Base-by-base conservation (phyloP, 2,797 vertebrate species). In the Acanthis flammea region DNA sequence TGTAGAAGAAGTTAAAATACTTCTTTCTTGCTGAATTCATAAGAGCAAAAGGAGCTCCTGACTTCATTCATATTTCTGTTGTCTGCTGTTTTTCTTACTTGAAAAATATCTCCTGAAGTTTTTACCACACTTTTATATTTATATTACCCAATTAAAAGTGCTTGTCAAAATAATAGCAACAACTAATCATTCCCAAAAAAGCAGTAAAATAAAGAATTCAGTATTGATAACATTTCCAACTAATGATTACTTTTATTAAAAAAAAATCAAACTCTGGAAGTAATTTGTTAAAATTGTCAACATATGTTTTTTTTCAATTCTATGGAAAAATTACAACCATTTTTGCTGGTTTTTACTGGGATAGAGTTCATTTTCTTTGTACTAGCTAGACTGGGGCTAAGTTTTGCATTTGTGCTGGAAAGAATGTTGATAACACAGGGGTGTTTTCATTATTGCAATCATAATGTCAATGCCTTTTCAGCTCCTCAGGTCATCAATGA, bases 261-360 rank as follows among this genome's bases (percentile, higher is more conserved):
- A 54, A 57, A 35, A 39, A n/a, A 18, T 6, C 10, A 62, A 58
- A 4, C 4, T 2, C 13, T 2, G 1, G 15, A 66, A 58, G 3
- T 54, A 74, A 41, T 42, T 9, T 39, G 2, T 21, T 39, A 45
- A 80, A 81, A 63, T 10, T 37, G 3, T 57, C 6, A 58, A 57
- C 73, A 47, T 6, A 2, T 23, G 50, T 68, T 31, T 33, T 31
- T 33, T 76, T 44, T 10, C 17, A 60, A 7, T 74, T 70, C 18
- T 45, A 22, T 33, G 6, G 61, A 37, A 71, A 80, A 92, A 51
- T 16, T 71, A n/a, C 35, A 54, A n/a, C 11, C 1, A 22, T 50
- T 75, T 82, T 12, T 50, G 11, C 35, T 68, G 42, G 2, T n/a
- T 82, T 82, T 62, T 7, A 14, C 48, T 37, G 28, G 6, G 11